phyloP scores from a whole-genome alignment of 2,888 invertebrate species.

The Charanyca ferruginea region DNA sequence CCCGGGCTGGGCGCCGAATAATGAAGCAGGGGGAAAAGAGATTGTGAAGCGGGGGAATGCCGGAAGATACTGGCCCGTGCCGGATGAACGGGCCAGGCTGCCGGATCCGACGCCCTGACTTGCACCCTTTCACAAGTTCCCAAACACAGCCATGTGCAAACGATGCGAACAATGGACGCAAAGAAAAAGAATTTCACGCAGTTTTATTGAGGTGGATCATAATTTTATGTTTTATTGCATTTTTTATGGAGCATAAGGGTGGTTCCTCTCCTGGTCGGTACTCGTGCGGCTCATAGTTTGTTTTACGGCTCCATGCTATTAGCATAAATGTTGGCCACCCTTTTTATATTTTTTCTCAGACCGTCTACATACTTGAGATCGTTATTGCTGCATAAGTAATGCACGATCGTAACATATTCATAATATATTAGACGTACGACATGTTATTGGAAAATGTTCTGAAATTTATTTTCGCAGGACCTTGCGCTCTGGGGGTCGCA shows the following conservation, averaged over 20 bases:
- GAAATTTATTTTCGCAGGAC: constrained; percentile 48
- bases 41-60: constrained; percentile 75
- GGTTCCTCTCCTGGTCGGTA: constrained; percentile 21
- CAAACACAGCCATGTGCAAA: constrained; percentile 69
- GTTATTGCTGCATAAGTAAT: constrained; percentile 54
- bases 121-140: constrained; percentile 69
- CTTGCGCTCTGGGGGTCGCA: constrained; percentile 47
- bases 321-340: constrained; percentile 55
- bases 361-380: constrained; percentile 21
- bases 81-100: constrained; percentile 77
- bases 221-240: constrained; percentile 62
- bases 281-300: constrained; percentile 50
- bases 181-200: constrained; percentile 52
- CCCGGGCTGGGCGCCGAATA: constrained; percentile 82
- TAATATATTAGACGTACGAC: constrained; percentile 39
- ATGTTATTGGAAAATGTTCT: constrained; percentile 45
- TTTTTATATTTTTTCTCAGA: constrained; percentile 40
- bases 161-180: constrained; percentile 56
- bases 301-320: constrained; percentile 59
- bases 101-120: constrained; percentile 69
- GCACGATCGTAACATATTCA: constrained; percentile 47
- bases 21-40: constrained; percentile 80
- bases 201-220: constrained; percentile 55
- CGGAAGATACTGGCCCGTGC: constrained; percentile 81
- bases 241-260: constrained; percentile 51